Evolutionary conservation across 2,888 invertebrate species (phyloP).

Genomic region (Hydraecia micacea): DNA sequence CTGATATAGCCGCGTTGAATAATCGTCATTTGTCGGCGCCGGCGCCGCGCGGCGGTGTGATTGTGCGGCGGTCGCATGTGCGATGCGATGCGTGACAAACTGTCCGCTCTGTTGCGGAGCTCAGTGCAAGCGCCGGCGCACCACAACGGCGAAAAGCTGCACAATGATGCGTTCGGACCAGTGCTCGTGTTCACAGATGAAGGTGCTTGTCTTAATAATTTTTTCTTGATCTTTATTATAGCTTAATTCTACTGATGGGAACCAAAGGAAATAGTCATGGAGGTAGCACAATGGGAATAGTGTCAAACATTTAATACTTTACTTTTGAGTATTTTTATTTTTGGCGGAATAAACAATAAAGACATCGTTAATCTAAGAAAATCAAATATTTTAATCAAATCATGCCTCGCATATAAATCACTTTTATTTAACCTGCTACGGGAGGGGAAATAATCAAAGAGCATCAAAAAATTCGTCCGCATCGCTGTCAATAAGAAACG

Average conservation of each 20-base stretch:
- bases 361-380: neutral
- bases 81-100: slow-evolving; percentile 89
- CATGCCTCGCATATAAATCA: slow-evolving; percentile 12
- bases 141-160: slow-evolving; percentile 80
- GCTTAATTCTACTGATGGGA: neutral
- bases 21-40: slow-evolving; percentile 80
- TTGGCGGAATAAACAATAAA: neutral
- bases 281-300: neutral
- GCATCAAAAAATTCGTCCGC: too few species aligned
- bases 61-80: slow-evolving; percentile 76
- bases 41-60: slow-evolving; percentile 66
- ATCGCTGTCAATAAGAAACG: too few species aligned
- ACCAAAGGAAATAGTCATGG: neutral
- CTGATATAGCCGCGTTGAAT: slow-evolving; percentile 64
- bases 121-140: slow-evolving; percentile 80
- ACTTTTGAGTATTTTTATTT: too few species aligned
- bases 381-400: neutral
- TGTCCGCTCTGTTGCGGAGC: slow-evolving; percentile 83
- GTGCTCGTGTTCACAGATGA: slow-evolving; percentile 83
- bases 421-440: slow-evolving; percentile 9
- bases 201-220: slow-evolving; percentile 71
- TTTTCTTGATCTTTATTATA: neutral
- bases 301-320: neutral
- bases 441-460: too few species aligned
- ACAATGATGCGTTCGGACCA: slow-evolving; percentile 80